Percentiles rank a stretch among this genome's conserved stretches.
Evolutionary conservation across 1,140 invertebrate species (phyloP).

Genomic region (Chionoecetes opilio): DNA sequence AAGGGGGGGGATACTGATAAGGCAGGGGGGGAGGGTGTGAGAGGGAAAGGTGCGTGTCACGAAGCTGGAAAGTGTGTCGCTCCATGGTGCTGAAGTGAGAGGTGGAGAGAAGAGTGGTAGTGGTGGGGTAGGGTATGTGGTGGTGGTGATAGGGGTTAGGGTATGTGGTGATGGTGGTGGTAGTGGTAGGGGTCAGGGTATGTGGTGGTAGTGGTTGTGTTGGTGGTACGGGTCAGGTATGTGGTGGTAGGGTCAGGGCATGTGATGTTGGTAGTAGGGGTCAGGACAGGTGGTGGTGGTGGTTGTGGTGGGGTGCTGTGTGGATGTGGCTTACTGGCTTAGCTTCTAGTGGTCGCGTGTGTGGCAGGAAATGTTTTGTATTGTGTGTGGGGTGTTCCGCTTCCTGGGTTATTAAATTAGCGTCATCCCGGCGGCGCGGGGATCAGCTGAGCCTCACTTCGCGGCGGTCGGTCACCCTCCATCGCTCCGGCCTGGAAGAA

Average conservation of each 20-base stretch:
- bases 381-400: neutral
- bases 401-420: neutral
- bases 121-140: too few relatives aligned
- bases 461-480: neutral
- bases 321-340: neutral
- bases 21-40: neutral
- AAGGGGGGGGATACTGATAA: too few relatives aligned
- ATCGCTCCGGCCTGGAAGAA: too few relatives aligned
- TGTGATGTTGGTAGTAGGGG: too few relatives aligned
- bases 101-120: neutral
- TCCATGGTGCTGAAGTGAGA: neutral
- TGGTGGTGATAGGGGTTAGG: too few relatives aligned
- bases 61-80: neutral
- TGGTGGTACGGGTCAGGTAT: too few relatives aligned
- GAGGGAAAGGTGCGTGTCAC: slow-evolving; percentile 13
- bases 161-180: too few relatives aligned
- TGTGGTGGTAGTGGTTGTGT: too few relatives aligned
- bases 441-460: neutral
- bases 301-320: too few relatives aligned
- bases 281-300: too few relatives aligned
- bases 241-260: too few relatives aligned
- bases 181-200: too few relatives aligned
- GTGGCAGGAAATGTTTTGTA: neutral
- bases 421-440: slow-evolving; percentile 11
- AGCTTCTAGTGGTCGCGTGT: slow-evolving; percentile 1